phyloP scores from a whole-genome alignment of 2,113 vertebrate species.

The Garra rufa region DNA sequence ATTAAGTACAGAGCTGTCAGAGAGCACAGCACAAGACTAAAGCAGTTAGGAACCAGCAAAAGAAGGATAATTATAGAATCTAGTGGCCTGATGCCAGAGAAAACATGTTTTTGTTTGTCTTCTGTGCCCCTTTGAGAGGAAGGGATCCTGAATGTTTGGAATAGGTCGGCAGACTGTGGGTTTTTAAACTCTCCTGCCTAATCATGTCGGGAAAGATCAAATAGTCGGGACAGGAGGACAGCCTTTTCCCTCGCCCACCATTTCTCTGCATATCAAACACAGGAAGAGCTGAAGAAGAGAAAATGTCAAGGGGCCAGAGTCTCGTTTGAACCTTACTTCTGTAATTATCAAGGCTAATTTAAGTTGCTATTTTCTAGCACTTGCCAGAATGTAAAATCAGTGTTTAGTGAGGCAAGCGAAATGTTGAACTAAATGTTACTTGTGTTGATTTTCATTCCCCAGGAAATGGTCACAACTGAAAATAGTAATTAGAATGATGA shows the following conservation, averaged over 20 bases:
- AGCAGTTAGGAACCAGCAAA: conserved; percentile 33
- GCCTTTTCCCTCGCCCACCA: not conserved
- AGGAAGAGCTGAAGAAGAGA: conserved; percentile 6
- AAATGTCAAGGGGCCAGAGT: conserved; percentile 29
- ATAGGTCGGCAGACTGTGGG: not conserved
- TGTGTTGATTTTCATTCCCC: not conserved
- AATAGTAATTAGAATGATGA: not conserved
- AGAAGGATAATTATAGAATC: conserved; percentile 48
- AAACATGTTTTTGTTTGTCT: conserved; percentile 40
- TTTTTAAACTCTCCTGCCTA: conserved; percentile 13
- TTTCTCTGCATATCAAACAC: conserved; percentile 29
- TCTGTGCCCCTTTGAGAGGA: not conserved
- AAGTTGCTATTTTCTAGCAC: conserved; percentile 13
- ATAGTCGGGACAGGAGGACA: not conserved
- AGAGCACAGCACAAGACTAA: not conserved
- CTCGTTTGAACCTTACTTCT: conserved; percentile 1
- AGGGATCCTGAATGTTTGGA: conserved; percentile 34
- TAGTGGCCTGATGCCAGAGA: conserved; percentile 23
- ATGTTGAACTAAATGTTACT: conserved; percentile 13
- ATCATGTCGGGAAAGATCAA: conserved; percentile 41
- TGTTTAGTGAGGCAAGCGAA: conserved; percentile 24
- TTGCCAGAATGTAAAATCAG: not conserved
- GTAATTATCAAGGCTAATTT: conserved; percentile 35
- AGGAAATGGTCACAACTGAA: conserved; percentile 11
- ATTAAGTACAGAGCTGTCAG: conserved; percentile 40